A percentile compares a stretch with the other conserved stretches of the same genome.
Conservation (phyloP, 2,888 invertebrate species). For the Zygothrica quintamaculata region DNA sequence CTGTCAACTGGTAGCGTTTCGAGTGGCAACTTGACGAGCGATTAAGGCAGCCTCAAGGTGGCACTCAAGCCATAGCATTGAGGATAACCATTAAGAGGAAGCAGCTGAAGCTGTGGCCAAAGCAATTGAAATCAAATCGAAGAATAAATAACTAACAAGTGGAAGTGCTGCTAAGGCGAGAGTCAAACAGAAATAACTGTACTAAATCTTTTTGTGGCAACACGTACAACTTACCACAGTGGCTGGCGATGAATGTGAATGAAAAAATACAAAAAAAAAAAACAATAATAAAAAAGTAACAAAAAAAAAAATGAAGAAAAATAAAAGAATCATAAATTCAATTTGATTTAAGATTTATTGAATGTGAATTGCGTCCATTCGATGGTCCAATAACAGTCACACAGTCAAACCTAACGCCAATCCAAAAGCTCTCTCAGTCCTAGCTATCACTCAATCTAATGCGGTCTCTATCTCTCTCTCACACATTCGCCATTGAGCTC, state of each 20-base stretch:
- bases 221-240: slow-evolving; percentile 6
- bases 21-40: slow-evolving; percentile 40
- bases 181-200: slow-evolving; percentile 19
- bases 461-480: slow-evolving; percentile 2
- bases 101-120: slow-evolving; percentile 34
- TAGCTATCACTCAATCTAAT: slow-evolving; percentile 13
- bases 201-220: not conserved
- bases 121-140: slow-evolving; percentile 55
- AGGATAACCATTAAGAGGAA: slow-evolving; percentile 46
- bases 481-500: no score
- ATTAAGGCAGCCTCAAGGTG: slow-evolving; percentile 33
- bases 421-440: slow-evolving; percentile 48
- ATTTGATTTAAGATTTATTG: slow-evolving; percentile 77
- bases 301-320: slow-evolving; percentile 21
- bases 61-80: slow-evolving; percentile 46
- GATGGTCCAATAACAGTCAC: slow-evolving; percentile 24
- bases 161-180: slow-evolving; percentile 23
- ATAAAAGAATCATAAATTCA: slow-evolving; percentile 76
- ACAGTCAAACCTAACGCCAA: slow-evolving; percentile 27
- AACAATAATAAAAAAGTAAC: slow-evolving; percentile 4
- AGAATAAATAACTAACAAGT: slow-evolving; percentile 49
- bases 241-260: slow-evolving; percentile 5
- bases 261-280: slow-evolving; percentile 3
- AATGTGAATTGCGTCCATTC: slow-evolving; percentile 42
- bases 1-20: slow-evolving; percentile 33